phyloP scores from a whole-genome alignment of 2,888 invertebrate genomes.

The Athalia circularis region DNA sequence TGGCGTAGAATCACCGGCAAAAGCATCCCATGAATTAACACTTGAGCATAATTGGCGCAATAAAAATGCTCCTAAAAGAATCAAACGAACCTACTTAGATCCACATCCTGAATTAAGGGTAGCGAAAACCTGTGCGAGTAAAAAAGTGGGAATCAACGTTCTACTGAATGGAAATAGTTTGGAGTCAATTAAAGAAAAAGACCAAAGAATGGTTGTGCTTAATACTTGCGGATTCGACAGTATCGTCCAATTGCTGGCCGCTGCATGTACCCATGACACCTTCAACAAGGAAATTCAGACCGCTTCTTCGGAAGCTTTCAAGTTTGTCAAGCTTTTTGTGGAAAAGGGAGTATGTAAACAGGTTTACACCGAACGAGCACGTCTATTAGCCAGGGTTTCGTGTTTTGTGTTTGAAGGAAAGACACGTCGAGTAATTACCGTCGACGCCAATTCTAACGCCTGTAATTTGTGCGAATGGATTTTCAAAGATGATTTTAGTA shows the following conservation, averaged over 20 bases:
- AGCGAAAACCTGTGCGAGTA: neutral
- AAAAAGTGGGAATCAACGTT: constrained; percentile 6
- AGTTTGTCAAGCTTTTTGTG: constrained; percentile 20
- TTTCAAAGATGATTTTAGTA: constrained; percentile 19
- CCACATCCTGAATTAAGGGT: constrained; percentile 17
- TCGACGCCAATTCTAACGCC: neutral
- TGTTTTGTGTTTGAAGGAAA: constrained; percentile 15
- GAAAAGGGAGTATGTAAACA: constrained; percentile 10
- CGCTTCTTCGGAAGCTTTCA: constrained; percentile 10
- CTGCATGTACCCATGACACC: constrained; percentile 20
- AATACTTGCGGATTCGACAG: constrained; percentile 36
- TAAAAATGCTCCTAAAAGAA: constrained; percentile 9
- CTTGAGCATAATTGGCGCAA: constrained; percentile 27
- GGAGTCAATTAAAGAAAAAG: constrained; percentile 25
- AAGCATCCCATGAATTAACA: constrained; percentile 18
- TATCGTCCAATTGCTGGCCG: constrained; percentile 17
- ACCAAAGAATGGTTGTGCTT: constrained; percentile 33
- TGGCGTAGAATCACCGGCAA: neutral
- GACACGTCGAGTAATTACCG: neutral
- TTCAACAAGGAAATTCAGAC: constrained; percentile 9
- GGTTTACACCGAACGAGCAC: constrained; percentile 11
- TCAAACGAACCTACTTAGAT: constrained; percentile 27
- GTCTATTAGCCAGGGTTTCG: neutral
- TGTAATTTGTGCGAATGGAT: constrained; percentile 27
- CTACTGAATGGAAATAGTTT: constrained; percentile 26